A percentile compares a stretch with the other conserved stretches of the same genome.
Conservation (phyloP, 1,140 invertebrate species). For the Alviniconcha marisindica region DNA sequence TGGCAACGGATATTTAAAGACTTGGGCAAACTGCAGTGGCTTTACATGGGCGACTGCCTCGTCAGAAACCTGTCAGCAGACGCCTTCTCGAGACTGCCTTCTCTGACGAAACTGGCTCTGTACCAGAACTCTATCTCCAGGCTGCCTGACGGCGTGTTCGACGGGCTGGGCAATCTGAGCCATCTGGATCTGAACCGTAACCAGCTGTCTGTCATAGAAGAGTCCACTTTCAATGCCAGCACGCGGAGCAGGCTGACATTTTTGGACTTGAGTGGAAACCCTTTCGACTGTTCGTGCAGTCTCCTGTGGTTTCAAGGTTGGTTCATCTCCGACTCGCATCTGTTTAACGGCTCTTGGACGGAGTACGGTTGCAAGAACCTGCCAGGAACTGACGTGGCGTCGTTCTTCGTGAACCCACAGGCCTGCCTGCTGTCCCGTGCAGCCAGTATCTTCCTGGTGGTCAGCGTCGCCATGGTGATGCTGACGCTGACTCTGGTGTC, state of each 20-base stretch:
- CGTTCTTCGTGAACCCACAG: constrained; percentile 7
- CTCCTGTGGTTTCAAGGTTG: constrained; percentile 30
- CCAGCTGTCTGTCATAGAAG: not conserved
- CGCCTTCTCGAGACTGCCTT: not conserved
- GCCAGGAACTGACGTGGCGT: not conserved
- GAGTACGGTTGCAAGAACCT: constrained; percentile 14
- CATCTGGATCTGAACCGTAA: not conserved
- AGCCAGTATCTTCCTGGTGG: not conserved
- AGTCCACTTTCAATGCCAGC: not conserved
- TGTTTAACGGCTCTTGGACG: not conserved
- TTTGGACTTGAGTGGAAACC: constrained; percentile 20
- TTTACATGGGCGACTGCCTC: not conserved
- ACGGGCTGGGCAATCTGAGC: not conserved
- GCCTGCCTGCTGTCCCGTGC: constrained; percentile 22
- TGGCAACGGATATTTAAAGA: not conserved
- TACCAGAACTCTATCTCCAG: not conserved
- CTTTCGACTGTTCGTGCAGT: constrained; percentile 31
- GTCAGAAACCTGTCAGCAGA: not conserved
- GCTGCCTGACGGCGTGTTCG: not conserved
- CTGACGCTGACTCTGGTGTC: not conserved
- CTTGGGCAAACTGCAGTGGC: not conserved
- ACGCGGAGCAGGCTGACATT: not conserved
- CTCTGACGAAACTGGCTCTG: not conserved
- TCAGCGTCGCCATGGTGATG: not conserved
- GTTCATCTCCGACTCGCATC: not conserved